These are phyloP conservation scores for Apotomis turbidana DNA, from an alignment of 2,888 invertebrate genomes.

Conservation along the genomic window DNA sequence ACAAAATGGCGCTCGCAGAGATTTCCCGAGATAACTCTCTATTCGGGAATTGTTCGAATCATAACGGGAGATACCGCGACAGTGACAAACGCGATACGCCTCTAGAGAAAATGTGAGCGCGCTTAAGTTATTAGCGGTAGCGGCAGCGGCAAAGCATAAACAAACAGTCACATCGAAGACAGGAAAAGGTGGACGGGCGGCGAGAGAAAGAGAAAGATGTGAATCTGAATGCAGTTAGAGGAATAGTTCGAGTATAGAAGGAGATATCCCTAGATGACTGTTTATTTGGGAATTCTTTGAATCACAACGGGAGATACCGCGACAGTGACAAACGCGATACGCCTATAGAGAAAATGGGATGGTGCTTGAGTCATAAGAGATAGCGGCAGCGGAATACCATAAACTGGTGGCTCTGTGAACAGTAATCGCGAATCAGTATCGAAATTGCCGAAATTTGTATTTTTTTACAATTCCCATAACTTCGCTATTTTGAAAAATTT, in stretches of 20 bases:
- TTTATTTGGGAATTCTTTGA: conserved; percentile 68
- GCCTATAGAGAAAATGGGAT: conserved; percentile 52
- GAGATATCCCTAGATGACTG: conserved; percentile 60
- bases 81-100: conserved; percentile 65
- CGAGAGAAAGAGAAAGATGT: too few species aligned
- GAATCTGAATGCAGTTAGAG: too few species aligned
- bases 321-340: conserved; percentile 68
- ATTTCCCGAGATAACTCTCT: conserved; percentile 62
- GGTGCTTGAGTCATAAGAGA: conserved; percentile 45
- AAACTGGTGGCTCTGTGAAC: too few species aligned
- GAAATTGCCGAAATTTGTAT: too few species aligned
- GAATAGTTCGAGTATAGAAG: too few species aligned
- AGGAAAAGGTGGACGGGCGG: too few species aligned
- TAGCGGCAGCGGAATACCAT: conserved; percentile 1
- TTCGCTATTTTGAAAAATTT: too few species aligned
- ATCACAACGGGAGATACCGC: conserved; percentile 67
- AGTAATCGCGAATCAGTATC: too few species aligned
- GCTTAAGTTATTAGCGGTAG: conserved; percentile 43
- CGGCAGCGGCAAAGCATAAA: conserved; percentile 3
- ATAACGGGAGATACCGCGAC: conserved; percentile 67
- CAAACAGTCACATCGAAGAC: too few species aligned
- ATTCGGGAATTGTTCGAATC: conserved; percentile 70
- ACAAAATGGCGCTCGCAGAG: conserved; percentile 47
- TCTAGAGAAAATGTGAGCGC: conserved; percentile 49
- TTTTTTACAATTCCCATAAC: too few species aligned